These are phyloP conservation scores for Lithobates pipiens DNA, from an alignment of 2,797 vertebrate genomes.

Conservation along the genomic window DNA sequence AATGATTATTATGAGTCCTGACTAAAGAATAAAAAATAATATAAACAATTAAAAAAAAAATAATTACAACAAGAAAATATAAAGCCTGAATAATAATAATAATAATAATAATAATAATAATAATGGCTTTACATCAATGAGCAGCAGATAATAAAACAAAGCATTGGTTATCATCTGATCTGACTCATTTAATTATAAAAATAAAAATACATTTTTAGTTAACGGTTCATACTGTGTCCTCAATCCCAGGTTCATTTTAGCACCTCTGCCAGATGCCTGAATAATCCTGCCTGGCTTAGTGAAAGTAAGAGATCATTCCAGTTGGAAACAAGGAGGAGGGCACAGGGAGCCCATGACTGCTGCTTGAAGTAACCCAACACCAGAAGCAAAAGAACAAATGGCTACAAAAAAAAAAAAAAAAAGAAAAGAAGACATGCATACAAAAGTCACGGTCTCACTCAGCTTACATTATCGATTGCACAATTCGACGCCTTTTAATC, in stretches of 20 bases:
- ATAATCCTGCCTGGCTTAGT: conserved; percentile 22
- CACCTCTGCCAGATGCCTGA: conserved; percentile 23
- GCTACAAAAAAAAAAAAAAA: neutral
- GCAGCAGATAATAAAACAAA: too few relatives aligned
- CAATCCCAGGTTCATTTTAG: conserved; percentile 16
- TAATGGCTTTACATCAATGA: too few relatives aligned
- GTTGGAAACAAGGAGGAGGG: neutral
- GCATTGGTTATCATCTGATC: too few relatives aligned
- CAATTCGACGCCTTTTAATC: neutral
- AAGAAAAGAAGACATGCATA: neutral
- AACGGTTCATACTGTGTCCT: neutral
- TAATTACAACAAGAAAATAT: too few relatives aligned
- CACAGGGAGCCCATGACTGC: neutral
- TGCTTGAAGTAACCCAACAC: conserved; percentile 1
- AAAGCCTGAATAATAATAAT: too few relatives aligned
- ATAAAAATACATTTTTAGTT: too few relatives aligned
- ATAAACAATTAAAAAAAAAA: too few relatives aligned
- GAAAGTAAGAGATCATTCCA: neutral
- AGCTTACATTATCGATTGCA: neutral
- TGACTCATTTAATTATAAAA: too few relatives aligned
- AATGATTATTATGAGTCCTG: too few relatives aligned
- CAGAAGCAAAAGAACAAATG: neutral
- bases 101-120: too few relatives aligned
- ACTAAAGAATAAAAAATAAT: too few relatives aligned
- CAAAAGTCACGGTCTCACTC: neutral